Conservation (phyloP, 2,888 invertebrate genomes). For the Synanthedon andrenaeformis region DNA sequence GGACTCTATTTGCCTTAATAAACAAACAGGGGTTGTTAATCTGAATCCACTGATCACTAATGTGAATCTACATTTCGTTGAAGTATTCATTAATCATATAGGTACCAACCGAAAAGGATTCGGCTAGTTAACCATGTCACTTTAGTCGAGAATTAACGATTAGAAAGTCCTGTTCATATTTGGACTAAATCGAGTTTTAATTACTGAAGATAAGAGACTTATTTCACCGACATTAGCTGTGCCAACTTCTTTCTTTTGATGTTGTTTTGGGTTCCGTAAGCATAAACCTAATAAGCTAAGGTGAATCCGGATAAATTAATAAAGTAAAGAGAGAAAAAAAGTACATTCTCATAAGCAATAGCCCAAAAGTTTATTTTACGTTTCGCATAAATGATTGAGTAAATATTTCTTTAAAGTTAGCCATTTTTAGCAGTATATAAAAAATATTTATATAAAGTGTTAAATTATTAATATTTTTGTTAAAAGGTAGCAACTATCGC, state of each 20-base stretch:
- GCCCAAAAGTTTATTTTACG: too few species aligned
- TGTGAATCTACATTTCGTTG: slow-evolving; percentile 9
- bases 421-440: too few species aligned
- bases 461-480: too few species aligned
- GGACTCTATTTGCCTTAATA: background rate
- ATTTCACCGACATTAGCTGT: slow-evolving; percentile 59
- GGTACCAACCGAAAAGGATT: slow-evolving; percentile 26
- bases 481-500: too few species aligned
- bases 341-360: too few species aligned
- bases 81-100: slow-evolving; percentile 7
- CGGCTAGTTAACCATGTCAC: slow-evolving; percentile 29
- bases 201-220: slow-evolving; percentile 62
- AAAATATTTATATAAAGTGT: too few species aligned
- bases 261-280: slow-evolving; percentile 24
- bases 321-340: too few species aligned
- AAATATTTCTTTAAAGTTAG: too few species aligned
- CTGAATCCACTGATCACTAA: background rate
- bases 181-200: slow-evolving; percentile 65
- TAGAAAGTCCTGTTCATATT: slow-evolving; percentile 39
- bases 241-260: slow-evolving; percentile 40
- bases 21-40: background rate
- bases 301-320: background rate
- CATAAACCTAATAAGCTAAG: background rate
- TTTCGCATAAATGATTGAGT: too few species aligned
- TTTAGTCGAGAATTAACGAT: slow-evolving; percentile 19